These are phyloP conservation scores for Neomonachus schauinslandi DNA, from an alignment of 2,113 vertebrate genomes.

Conservation along the genomic window DNA sequence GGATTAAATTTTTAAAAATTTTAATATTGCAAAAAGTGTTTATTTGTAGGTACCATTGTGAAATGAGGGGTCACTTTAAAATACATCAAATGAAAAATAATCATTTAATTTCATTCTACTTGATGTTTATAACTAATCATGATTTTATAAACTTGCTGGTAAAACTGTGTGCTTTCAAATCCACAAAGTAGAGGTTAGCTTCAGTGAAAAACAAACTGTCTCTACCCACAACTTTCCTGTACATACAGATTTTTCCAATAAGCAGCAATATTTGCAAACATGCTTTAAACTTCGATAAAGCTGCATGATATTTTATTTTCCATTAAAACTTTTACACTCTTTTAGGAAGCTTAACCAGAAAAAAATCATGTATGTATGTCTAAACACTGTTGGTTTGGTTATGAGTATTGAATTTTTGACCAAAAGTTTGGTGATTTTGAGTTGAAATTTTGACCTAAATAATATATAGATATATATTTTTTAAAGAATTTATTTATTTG, in stretches of 20 bases:
- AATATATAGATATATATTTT: slow-evolving; percentile 53
- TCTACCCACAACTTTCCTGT: slow-evolving; percentile 84
- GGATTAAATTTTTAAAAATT: neutral
- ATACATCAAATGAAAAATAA: slow-evolving; percentile 95
- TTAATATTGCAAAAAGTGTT: neutral
- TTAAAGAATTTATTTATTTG: neutral
- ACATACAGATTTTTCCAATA: slow-evolving; percentile 81
- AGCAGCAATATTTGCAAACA: slow-evolving; percentile 78
- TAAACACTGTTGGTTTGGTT: slow-evolving; percentile 77
- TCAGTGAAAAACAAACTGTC: slow-evolving; percentile 85
- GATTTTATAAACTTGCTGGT: neutral
- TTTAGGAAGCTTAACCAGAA: slow-evolving; percentile 78
- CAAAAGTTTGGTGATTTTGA: slow-evolving; percentile 63
- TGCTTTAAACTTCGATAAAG: slow-evolving; percentile 80
- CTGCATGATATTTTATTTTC: slow-evolving; percentile 73
- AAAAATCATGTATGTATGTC: slow-evolving; percentile 76
- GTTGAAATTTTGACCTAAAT: slow-evolving; percentile 79
- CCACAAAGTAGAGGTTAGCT: slow-evolving; percentile 89
- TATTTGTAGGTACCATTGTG: neutral
- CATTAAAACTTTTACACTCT: slow-evolving; percentile 73
- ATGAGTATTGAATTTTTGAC: slow-evolving; percentile 65
- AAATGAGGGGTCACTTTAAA: slow-evolving; percentile 73
- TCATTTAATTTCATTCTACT: slow-evolving; percentile 95
- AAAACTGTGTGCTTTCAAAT: slow-evolving; percentile 88
- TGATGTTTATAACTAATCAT: slow-evolving; percentile 90